A percentile compares a stretch with the other conserved stretches of the same genome.
Conservation (phyloP, 2,797 vertebrate species). For the Okamejei kenojei region DNA sequence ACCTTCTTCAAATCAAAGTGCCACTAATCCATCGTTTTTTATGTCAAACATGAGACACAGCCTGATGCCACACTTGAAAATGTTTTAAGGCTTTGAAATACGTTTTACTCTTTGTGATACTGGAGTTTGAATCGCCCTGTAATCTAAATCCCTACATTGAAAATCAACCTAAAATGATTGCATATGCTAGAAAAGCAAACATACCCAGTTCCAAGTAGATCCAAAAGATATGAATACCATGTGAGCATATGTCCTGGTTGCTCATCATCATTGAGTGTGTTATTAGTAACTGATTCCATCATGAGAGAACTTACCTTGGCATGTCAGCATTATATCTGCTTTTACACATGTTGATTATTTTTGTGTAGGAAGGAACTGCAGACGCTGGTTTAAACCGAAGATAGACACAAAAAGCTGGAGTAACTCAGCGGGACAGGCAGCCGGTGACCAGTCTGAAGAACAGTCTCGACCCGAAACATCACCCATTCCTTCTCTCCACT, state of each 20-base stretch:
- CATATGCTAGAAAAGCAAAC: not conserved
- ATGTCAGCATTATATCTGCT: too few relatives aligned
- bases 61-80: not conserved
- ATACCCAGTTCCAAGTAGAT: not conserved
- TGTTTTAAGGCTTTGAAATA: not conserved
- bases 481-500: too few relatives aligned
- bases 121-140: not conserved
- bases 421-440: too few relatives aligned
- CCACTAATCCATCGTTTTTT: not conserved
- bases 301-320: too few relatives aligned
- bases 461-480: too few relatives aligned
- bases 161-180: not conserved
- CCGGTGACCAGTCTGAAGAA: too few relatives aligned
- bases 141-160: not conserved
- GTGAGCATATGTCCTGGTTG: too few relatives aligned
- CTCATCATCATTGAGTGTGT: not conserved
- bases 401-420: too few relatives aligned
- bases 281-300: not conserved
- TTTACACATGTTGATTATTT: too few relatives aligned
- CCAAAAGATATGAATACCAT: too few relatives aligned
- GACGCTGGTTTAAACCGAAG: too few relatives aligned
- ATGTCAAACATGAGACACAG: not conserved
- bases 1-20: not conserved
- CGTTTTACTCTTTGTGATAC: not conserved
- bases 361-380: too few relatives aligned